Evolutionary conservation across 2,888 invertebrate genomes (phyloP).

Genomic region (Drosophila paucipuncta): DNA sequence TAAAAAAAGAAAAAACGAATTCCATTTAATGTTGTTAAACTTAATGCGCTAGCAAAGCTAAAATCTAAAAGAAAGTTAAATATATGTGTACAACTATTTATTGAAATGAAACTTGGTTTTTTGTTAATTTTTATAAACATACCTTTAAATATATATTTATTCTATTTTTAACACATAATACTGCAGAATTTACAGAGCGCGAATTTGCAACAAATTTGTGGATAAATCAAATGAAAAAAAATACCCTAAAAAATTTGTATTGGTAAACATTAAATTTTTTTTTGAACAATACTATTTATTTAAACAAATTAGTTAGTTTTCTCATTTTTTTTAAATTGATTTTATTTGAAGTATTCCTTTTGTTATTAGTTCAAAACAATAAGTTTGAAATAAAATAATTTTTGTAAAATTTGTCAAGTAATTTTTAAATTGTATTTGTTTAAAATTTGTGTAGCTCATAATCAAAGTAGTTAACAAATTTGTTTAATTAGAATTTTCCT

Average conservation of each 20-base stretch:
- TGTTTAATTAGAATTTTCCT: slow-evolving; percentile 30
- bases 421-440: slow-evolving; percentile 40
- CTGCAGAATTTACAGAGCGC: slow-evolving; percentile 41
- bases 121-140: slow-evolving; percentile 37
- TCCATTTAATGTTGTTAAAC: slow-evolving; percentile 61
- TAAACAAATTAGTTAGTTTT: slow-evolving; percentile 19
- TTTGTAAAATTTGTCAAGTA: slow-evolving; percentile 18
- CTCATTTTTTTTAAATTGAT: not conserved
- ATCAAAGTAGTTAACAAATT: slow-evolving; percentile 28
- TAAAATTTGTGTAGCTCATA: slow-evolving; percentile 28
- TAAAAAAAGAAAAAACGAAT: slow-evolving; percentile 9
- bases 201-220: slow-evolving; percentile 18
- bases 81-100: slow-evolving; percentile 79
- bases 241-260: not conserved
- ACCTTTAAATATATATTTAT: slow-evolving; percentile 10
- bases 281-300: slow-evolving; percentile 2
- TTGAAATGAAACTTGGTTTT: slow-evolving; percentile 66
- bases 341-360: slow-evolving; percentile 24
- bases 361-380: slow-evolving; percentile 1
- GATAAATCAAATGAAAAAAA: slow-evolving; percentile 16
- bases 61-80: slow-evolving; percentile 65
- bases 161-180: slow-evolving; percentile 11
- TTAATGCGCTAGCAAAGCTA: slow-evolving; percentile 64
- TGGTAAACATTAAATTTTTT: slow-evolving; percentile 21
- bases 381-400: slow-evolving; percentile 6